Conservation (phyloP, 92 coral and sea anemone species). For the Ricordea florida region DNA sequence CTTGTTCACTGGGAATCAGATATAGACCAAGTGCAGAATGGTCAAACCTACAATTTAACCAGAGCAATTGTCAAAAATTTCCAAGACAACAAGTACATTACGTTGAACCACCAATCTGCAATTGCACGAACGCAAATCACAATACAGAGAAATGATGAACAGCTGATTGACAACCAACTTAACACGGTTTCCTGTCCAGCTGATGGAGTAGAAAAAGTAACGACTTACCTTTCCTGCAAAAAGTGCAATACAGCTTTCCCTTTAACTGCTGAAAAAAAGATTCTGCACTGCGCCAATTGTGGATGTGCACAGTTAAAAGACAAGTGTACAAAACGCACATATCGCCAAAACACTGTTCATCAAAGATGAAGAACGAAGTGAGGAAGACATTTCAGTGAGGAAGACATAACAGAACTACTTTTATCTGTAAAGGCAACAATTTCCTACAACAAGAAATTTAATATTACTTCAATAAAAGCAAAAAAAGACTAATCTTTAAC, state of each 20-base stretch:
- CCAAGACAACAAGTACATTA: constrained; percentile 37
- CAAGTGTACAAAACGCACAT: constrained; percentile 33
- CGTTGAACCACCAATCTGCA: constrained; percentile 31
- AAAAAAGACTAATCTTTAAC: too few relatives aligned
- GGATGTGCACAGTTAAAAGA: constrained; percentile 40
- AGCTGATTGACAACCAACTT: constrained; percentile 24
- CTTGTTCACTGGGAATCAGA: constrained; percentile 51
- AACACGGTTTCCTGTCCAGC: constrained; percentile 38
- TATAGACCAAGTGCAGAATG: constrained; percentile 24
- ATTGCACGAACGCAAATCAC: neutral
- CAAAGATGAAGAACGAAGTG: neutral
- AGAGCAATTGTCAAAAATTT: constrained; percentile 27
- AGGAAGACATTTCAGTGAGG: neutral
- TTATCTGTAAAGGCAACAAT: constrained; percentile 3
- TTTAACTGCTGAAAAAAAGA: neutral
- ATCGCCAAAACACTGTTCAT: constrained; percentile 28
- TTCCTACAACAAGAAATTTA: constrained; percentile 3
- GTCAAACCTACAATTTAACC: constrained; percentile 14
- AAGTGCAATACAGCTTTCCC: constrained; percentile 44
- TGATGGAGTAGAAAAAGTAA: constrained; percentile 38
- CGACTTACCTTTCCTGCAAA: constrained; percentile 35
- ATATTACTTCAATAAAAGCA: neutral
- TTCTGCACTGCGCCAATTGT: constrained; percentile 45
- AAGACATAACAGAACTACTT: neutral
- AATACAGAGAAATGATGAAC: constrained; percentile 31